These are phyloP conservation scores for Monodelphis domestica DNA, from an alignment of 2,797 vertebrate species.

Conservation along the genomic window DNA sequence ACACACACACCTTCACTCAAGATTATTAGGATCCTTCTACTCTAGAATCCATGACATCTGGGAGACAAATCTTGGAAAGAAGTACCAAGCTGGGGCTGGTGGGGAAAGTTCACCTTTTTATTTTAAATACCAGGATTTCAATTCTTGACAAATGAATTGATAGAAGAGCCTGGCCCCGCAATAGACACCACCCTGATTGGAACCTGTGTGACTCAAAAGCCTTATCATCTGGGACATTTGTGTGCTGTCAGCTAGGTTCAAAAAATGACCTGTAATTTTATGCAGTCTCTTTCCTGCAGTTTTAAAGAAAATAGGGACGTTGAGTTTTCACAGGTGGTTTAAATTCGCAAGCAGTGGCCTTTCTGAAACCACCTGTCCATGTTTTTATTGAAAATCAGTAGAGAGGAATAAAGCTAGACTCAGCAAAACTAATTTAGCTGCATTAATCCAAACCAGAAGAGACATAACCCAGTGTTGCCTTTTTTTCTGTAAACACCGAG, in stretches of 20 bases:
- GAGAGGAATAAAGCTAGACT: constrained; percentile 26
- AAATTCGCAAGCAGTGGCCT: background rate
- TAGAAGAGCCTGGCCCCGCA: background rate
- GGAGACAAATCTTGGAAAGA: background rate
- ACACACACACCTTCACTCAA: background rate
- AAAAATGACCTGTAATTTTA: background rate
- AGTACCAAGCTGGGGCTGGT: background rate
- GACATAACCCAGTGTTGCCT: background rate
- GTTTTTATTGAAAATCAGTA: constrained; percentile 25
- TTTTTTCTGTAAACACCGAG: constrained; percentile 8
- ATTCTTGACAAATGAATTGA: background rate
- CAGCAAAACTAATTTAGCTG: constrained; percentile 37
- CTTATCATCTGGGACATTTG: background rate
- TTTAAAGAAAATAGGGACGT: constrained; percentile 58
- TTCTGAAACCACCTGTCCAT: constrained; percentile 50
- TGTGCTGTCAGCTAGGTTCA: background rate
- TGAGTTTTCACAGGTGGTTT: constrained; percentile 64
- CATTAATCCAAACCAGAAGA: constrained; percentile 41
- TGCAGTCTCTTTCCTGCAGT: constrained; percentile 9
- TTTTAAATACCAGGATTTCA: background rate
- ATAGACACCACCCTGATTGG: background rate
- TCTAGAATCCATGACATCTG: constrained; percentile 19
- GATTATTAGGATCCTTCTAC: background rate
- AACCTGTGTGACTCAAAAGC: background rate
- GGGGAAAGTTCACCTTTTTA: background rate